These are phyloP conservation scores for Nephrotoma guestfalica DNA, from an alignment of 2,888 invertebrate genomes.

Conservation along the genomic window DNA sequence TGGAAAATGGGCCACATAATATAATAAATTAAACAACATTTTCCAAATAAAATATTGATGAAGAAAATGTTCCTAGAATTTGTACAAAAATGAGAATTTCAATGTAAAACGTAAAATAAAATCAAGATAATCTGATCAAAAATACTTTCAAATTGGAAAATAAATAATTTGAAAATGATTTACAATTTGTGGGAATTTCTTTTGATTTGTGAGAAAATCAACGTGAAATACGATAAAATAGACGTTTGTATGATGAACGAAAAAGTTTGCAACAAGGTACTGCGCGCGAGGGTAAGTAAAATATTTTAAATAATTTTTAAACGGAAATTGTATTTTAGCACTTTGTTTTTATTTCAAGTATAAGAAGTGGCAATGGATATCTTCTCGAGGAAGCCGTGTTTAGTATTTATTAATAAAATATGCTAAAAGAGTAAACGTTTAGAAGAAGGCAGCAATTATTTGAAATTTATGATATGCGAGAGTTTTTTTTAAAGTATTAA, in stretches of 20 bases:
- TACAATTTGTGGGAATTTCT: not conserved
- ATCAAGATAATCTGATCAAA: not conserved
- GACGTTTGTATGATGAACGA: not conserved
- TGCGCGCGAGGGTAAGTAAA: no score
- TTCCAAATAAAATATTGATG: not conserved
- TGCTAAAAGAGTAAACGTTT: no score
- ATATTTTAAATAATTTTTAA: no score
- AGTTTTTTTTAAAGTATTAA: no score
- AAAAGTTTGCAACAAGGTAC: not conserved
- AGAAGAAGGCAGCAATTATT: no score
- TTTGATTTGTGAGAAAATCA: not conserved
- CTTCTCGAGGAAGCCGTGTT: no score
- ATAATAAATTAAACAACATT: not conserved
- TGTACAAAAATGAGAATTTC: not conserved
- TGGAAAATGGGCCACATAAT: not conserved
- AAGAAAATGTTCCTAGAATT: not conserved
- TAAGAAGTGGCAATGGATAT: no score
- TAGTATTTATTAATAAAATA: no score
- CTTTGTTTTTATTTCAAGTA: no score
- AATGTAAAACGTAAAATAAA: not conserved
- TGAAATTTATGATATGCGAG: no score
- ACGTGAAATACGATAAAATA: not conserved
- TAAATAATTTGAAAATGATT: not conserved
- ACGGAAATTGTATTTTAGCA: no score
- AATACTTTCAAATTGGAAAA: not conserved